Conservation (phyloP, 2,888 invertebrate genomes). For the Scaeva pyrastri region DNA sequence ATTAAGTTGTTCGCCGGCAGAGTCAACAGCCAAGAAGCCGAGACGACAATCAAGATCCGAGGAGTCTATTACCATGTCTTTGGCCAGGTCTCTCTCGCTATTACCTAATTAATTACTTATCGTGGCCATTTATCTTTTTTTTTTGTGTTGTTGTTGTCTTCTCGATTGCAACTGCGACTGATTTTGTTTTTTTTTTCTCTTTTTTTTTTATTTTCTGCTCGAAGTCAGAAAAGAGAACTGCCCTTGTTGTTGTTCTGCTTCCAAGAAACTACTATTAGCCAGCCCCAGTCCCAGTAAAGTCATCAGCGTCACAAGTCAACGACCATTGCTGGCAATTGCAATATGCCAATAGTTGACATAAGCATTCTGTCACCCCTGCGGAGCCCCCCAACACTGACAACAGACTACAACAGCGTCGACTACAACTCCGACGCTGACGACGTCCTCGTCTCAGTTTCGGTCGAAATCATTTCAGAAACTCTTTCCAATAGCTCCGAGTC, state of each 20-base stretch:
- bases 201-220: conserved; percentile 5
- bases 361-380: conserved; percentile 40
- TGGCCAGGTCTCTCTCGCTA: conserved; percentile 74
- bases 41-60: conserved; percentile 70
- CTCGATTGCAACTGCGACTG: conserved; percentile 14
- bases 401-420: neutral
- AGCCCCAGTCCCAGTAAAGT: conserved; percentile 2
- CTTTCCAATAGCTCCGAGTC: conserved; percentile 16
- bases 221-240: conserved; percentile 4
- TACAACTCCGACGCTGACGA: neutral
- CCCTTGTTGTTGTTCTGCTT: conserved; percentile 27
- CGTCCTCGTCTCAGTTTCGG: neutral
- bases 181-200: neutral
- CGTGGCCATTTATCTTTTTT: conserved; percentile 73
- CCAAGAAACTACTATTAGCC: conserved; percentile 56
- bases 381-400: neutral
- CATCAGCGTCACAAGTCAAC: conserved; percentile 54
- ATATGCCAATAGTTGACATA: conserved; percentile 75
- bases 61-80: conserved; percentile 75
- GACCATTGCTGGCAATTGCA: conserved; percentile 65
- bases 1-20: conserved; percentile 72
- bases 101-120: conserved; percentile 78
- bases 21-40: conserved; percentile 24
- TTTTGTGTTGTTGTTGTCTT: conserved; percentile 25
- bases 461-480: conserved; percentile 26